Evolutionary conservation across 2,113 vertebrate genomes (phyloP).

Genomic region (Melanotaenia duboulayi): DNA sequence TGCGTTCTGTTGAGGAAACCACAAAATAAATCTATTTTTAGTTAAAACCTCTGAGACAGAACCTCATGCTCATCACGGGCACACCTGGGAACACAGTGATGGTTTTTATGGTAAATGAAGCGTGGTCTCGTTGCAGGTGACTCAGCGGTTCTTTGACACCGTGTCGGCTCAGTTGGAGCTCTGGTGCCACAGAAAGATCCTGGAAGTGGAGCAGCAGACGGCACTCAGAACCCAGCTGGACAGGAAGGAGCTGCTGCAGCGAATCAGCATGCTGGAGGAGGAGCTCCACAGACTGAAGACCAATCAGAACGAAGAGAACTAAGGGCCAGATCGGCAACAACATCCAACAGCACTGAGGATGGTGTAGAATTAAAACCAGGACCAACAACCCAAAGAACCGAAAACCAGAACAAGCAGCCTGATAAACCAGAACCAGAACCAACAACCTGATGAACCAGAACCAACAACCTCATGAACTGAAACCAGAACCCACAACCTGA

Average conservation of each 20-base stretch:
- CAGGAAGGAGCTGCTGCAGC: constrained; percentile 84
- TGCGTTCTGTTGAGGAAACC: too few species aligned
- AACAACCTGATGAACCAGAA: too few species aligned
- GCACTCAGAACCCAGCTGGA: constrained; percentile 86
- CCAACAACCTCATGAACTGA: too few species aligned
- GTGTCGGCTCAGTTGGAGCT: constrained; percentile 91
- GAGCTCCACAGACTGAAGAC: constrained; percentile 87
- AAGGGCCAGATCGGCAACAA: not conserved
- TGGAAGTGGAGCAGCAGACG: constrained; percentile 86
- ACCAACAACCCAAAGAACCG: not conserved
- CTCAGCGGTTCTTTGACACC: constrained; percentile 92
- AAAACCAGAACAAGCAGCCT: too few species aligned
- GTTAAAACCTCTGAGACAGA: too few species aligned
- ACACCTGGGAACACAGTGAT: too few species aligned
- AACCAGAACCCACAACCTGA: too few species aligned
- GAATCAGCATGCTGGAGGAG: constrained; percentile 87
- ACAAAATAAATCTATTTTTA: too few species aligned
- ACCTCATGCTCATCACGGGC: too few species aligned
- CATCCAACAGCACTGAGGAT: not conserved
- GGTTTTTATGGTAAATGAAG: too few species aligned
- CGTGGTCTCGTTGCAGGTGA: constrained; percentile 69
- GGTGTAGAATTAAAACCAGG: not conserved
- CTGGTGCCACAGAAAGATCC: constrained; percentile 92
- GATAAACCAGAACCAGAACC: too few species aligned
- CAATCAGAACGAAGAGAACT: constrained; percentile 79